Evolutionary conservation across 2,888 invertebrate species (phyloP).

Genomic region (Norana najaformis): DNA sequence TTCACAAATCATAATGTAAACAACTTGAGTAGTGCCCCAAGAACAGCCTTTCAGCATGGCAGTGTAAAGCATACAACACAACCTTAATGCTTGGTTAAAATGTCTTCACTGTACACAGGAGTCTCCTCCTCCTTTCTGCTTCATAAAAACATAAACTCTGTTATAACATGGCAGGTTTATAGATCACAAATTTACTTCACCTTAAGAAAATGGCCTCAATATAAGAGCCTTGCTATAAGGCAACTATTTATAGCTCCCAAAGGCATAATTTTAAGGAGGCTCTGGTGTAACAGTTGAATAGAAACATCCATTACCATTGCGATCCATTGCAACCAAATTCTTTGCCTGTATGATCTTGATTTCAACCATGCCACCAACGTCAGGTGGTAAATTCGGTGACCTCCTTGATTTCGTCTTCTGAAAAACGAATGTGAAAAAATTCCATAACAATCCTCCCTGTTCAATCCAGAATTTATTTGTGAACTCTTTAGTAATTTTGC

Average conservation of each 20-base stretch:
- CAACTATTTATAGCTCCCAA: too few relatives aligned
- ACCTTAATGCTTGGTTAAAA: not conserved
- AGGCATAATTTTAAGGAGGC: too few relatives aligned
- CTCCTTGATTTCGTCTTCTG: not conserved
- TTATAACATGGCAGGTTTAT: too few relatives aligned
- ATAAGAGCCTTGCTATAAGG: too few relatives aligned
- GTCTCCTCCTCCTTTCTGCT: not conserved
- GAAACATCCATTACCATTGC: constrained; percentile 60
- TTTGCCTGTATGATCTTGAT: constrained; percentile 65
- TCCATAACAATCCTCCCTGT: not conserved
- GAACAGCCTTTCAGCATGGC: not conserved
- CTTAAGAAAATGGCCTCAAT: too few relatives aligned
- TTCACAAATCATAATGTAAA: not conserved
- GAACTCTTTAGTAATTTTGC: too few relatives aligned
- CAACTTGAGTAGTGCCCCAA: too few relatives aligned
- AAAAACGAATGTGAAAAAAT: not conserved
- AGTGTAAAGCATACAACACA: not conserved
- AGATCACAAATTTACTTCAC: too few relatives aligned
- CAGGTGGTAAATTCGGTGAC: not conserved
- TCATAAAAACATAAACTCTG: too few relatives aligned
- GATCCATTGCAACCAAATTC: constrained; percentile 66
- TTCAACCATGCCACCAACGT: constrained; percentile 62
- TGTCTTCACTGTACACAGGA: not conserved
- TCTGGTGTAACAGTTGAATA: not conserved
- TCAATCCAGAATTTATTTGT: too few relatives aligned